Conservation (phyloP, 2,113 vertebrate species). For the Takifugu flavidus region DNA sequence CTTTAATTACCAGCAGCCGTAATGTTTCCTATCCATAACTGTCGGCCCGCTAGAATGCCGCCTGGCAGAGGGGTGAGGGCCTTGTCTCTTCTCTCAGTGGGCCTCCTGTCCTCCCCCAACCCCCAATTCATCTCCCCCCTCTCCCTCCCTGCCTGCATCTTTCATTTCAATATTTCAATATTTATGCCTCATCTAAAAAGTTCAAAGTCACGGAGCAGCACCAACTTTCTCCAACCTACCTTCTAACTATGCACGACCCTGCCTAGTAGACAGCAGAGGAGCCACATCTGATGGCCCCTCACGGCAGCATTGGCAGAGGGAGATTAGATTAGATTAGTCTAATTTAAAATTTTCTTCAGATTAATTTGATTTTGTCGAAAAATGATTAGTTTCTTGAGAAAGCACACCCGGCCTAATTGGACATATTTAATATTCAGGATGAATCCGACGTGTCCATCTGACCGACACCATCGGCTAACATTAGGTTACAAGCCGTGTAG, state of each 20-base stretch:
- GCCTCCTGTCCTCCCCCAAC: conserved; percentile 80
- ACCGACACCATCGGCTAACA: conserved; percentile 3
- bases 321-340: not conserved
- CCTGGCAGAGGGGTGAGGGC: conserved; percentile 88
- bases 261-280: conserved; percentile 47
- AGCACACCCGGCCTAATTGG: not conserved
- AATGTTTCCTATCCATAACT: conserved; percentile 99
- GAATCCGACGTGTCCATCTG: not conserved
- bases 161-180: conserved; percentile 98
- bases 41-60: conserved; percentile 89
- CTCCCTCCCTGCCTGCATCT: conserved; percentile 76
- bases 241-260: conserved; percentile 46
- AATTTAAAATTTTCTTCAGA: too few species aligned
- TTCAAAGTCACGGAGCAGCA: conserved; percentile 92
- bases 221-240: conserved; percentile 75
- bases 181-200: conserved; percentile 85
- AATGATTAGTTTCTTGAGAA: not conserved
- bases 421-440: not conserved
- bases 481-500: conserved; percentile 26
- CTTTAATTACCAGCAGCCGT: conserved; percentile 95
- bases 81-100: conserved; percentile 95
- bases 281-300: conserved; percentile 39
- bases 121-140: conserved; percentile 61
- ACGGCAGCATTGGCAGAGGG: conserved; percentile 9
- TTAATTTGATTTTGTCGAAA: not conserved